Base-by-base conservation (phyloP, 1,140 invertebrate species). In the Dreissena rostriformis region DNA sequence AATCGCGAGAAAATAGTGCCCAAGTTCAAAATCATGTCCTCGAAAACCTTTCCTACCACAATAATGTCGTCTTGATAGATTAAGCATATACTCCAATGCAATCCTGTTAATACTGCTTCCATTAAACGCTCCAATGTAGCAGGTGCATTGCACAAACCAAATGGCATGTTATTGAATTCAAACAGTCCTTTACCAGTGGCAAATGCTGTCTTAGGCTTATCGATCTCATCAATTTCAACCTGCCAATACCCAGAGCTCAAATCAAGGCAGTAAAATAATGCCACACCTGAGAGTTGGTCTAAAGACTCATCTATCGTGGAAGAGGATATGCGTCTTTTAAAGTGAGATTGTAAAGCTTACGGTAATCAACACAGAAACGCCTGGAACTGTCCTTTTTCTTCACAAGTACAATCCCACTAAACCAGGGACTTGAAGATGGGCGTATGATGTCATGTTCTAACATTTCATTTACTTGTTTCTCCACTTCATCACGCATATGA, bases 201-300 rank as follows among this genome's bases (percentile, higher is more conserved):
- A 70, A 88, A 88, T 29, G 88, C 86, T 14, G 94, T 94, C 70
- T 93, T 92, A 49, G 92, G 74, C 11, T 80, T 86, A 74, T 91
- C 70, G 24, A 51, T 12, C 28, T 52, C 55, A 0, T 39, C 19
- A 26, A 81, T 73, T 15, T 29, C 1, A 12, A 81, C 24, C 28
- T 72, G 79, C 22, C 53, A 73, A 73, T 63, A 81, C 15, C 68
- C 78, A 14, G 19, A 61, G 6, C 22, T 39, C 1, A 72, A 14
- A 52, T 72, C 88, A 17, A 85, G 52, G 0, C 26, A 74, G 28
- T 24, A 77, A 57, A 79, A 88, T 57, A 29, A 86, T 63, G 57
- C 75, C 15, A 12, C 51, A 0, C 81, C 81, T 51, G 74, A 53
- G n/a, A 89, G 52, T 7, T 49, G 26, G 70, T 85, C 29, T 39